Evolutionary conservation across 2,797 vertebrate genomes (phyloP).

Genomic region (Hemibagrus guttatus): DNA sequence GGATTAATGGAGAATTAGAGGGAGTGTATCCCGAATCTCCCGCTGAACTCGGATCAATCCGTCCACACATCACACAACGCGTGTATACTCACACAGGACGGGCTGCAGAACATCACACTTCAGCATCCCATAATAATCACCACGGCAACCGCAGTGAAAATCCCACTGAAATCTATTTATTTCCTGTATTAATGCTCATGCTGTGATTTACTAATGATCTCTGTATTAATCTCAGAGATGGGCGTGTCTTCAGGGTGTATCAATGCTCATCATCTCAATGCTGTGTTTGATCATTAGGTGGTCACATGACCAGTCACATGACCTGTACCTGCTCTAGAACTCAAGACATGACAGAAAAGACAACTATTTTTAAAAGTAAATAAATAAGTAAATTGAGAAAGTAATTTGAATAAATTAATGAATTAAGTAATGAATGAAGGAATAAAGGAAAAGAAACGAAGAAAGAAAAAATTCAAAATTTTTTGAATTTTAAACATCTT

Average conservation of each 20-base stretch:
- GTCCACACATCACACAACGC: neutral
- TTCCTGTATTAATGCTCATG: neutral
- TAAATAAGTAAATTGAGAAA: too few species aligned
- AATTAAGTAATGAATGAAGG: too few species aligned
- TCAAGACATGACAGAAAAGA: too few species aligned
- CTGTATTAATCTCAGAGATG: too few species aligned
- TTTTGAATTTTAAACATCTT: too few species aligned
- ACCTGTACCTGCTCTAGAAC: neutral
- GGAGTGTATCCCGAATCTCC: neutral
- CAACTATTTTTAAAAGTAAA: too few species aligned
- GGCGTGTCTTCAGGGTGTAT: too few species aligned
- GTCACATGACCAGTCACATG: neutral
- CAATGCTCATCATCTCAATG: too few species aligned
- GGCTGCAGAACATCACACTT: neutral
- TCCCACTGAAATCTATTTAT: too few species aligned
- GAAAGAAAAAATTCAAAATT: too few species aligned
- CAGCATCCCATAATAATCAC: neutral
- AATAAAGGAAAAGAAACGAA: too few species aligned
- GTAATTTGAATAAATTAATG: too few species aligned
- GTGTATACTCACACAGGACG: neutral
- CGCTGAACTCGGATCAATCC: neutral
- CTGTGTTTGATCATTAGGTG: neutral
- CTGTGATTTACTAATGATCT: neutral
- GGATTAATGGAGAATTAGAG: slow-evolving; percentile 63
- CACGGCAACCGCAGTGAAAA: neutral